Conservation (phyloP, 2,888 invertebrate species). For the Aleiodes leptofemur region DNA sequence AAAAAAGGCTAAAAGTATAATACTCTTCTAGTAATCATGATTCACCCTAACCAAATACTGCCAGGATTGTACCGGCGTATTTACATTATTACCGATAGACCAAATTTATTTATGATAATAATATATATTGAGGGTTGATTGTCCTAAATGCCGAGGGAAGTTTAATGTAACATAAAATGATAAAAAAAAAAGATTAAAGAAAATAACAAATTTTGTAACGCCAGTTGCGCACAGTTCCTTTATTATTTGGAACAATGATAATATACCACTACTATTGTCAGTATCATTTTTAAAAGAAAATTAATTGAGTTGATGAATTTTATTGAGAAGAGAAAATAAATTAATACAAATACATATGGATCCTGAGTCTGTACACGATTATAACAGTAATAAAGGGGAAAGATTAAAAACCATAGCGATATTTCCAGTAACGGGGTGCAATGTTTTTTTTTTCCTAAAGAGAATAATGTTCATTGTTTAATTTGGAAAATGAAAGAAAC, state of each 20-base stretch:
- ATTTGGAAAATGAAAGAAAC: constrained; percentile 1
- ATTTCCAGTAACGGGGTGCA: not conserved
- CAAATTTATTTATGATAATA: constrained; percentile 76
- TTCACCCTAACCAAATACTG: constrained; percentile 73
- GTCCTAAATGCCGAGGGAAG: constrained; percentile 69
- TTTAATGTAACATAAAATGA: constrained; percentile 70
- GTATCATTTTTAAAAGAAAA: constrained; percentile 29
- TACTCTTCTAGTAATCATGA: constrained; percentile 60
- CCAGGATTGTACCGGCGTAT: constrained; percentile 73
- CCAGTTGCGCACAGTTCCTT: constrained; percentile 72
- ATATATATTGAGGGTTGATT: constrained; percentile 72
- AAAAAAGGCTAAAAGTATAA: not conserved
- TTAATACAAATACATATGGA: constrained; percentile 4
- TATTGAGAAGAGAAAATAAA: constrained; percentile 28
- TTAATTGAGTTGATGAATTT: constrained; percentile 29
- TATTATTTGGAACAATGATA: constrained; percentile 50
- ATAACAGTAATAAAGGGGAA: not conserved
- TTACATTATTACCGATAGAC: constrained; percentile 75
- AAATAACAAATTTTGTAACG: constrained; percentile 68
- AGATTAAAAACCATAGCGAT: constrained; percentile 9
- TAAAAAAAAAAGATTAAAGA: constrained; percentile 48
- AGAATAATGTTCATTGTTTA: not conserved
- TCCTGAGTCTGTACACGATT: constrained; percentile 14
- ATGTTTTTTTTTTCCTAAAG: not conserved
- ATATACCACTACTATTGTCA: constrained; percentile 26